Evolutionary conservation across 2,797 vertebrate species (phyloP), one percentile per base, ranked within the genome.

Genomic region (Iguana delicatissima): DNA sequence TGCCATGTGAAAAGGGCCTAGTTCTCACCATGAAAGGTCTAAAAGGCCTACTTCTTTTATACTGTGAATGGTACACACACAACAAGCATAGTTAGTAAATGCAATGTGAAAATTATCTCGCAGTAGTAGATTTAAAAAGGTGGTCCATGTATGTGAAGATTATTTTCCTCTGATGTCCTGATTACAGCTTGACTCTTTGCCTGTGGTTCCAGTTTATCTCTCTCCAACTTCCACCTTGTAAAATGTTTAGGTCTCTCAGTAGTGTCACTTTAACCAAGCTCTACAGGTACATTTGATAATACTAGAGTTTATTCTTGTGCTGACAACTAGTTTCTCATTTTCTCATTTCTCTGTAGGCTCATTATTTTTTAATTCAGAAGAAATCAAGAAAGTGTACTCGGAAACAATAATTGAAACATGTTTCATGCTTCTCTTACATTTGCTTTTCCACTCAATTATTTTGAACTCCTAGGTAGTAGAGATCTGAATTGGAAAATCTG

Each of bases 381-480:
- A 64, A 84, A 59, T 92, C 80, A 93, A 92, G 90, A 91, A 82
- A 14, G 9, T 9, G 73, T 72, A 7, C 88, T 93, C 93, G 93
- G 94, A 93, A 93, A 79, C 79, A 95, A 93, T 29, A 87, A 91
- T 94, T 89, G 7, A 29, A 22, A 92, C 79, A 90, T 91, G 52
- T 84, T 94, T 57, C 86, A 52, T 92, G 14, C 0, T 74, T 87
- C 94, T 91, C 80, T 94, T 92, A 88, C 29, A 81, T 91, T 93
- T 93, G 73, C 64, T 90, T 57, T 90, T 80, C 50, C 87, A 93
- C 93, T 94, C 26, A 95, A 91, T 91, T 92, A 92, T 88, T 94
- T 94, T 91, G 93, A 93, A 89, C 24, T 93, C 82, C 50, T 87
- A 88, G 84, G 35, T 93, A 79, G 81, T 62, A 89, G 57, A 87